Evolutionary conservation across 2,888 invertebrate species (phyloP).

Genomic region (Thecophora atra): DNA sequence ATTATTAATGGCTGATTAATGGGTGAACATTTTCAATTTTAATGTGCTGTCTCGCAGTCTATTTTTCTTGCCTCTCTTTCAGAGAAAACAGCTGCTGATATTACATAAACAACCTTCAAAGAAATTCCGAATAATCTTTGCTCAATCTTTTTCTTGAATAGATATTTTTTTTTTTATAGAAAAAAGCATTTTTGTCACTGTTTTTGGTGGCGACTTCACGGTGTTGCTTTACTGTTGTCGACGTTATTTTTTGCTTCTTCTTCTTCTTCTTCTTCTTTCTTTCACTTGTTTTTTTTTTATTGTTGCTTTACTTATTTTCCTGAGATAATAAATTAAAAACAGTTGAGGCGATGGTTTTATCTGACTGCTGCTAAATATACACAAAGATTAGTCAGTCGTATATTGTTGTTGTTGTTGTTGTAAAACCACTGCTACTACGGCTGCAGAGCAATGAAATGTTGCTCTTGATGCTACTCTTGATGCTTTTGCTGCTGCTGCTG

Average conservation of each 20-base stretch:
- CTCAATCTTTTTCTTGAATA: not conserved
- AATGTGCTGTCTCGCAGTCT: too few species aligned
- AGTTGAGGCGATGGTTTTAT: constrained; percentile 35
- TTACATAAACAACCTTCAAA: too few species aligned
- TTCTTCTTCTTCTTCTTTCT: constrained; percentile 8
- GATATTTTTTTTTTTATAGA: not conserved
- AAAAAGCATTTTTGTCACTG: constrained; percentile 3
- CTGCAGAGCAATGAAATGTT: not conserved
- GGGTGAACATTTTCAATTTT: too few species aligned
- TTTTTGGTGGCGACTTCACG: not conserved
- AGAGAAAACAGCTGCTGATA: too few species aligned
- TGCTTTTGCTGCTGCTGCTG: constrained; percentile 18
- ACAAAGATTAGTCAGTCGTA: constrained; percentile 34
- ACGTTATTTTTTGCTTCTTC: not conserved
- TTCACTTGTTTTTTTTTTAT: constrained; percentile 20
- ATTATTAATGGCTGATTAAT: too few species aligned
- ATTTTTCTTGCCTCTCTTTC: too few species aligned
- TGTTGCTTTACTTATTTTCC: constrained; percentile 22
- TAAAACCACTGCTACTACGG: not conserved
- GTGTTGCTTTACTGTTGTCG: constrained; percentile 2
- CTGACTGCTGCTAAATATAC: constrained; percentile 34
- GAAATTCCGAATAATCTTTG: not conserved
- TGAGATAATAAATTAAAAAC: constrained; percentile 34
- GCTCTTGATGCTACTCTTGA: constrained; percentile 34
- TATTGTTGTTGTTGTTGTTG: constrained; percentile 15